phyloP scores from a whole-genome alignment of 2,797 vertebrate species.

The Halcyon leucocephala region DNA sequence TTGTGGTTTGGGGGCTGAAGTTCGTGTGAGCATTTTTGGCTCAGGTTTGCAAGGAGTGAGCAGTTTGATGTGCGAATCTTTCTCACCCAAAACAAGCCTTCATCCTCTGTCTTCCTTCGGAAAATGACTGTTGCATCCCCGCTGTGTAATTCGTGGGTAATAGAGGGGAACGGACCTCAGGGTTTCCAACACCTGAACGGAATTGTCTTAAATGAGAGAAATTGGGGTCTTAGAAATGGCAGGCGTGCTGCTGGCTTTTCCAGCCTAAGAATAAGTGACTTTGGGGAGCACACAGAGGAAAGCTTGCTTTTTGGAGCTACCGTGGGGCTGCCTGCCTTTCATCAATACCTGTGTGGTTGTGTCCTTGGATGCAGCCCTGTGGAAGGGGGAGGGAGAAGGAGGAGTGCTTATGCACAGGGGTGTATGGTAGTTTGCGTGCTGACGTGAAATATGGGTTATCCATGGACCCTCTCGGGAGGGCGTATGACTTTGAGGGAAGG shows the following conservation, averaged over 20 bases:
- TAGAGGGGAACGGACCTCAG: neutral
- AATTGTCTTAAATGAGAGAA: neutral
- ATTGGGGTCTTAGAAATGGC: neutral
- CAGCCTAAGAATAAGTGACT: neutral
- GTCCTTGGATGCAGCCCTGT: neutral
- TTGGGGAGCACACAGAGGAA: neutral
- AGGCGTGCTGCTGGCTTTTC: neutral
- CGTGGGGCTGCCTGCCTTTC: neutral
- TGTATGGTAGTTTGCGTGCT: neutral
- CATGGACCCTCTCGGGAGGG: neutral
- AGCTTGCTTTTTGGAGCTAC: neutral
- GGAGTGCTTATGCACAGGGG: neutral
- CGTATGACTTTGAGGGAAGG: neutral
- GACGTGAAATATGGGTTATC: neutral
- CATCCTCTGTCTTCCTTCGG: neutral
- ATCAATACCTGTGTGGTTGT: accelerated
- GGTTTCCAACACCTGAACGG: neutral
- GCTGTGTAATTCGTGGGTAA: slow-evolving; percentile 3
- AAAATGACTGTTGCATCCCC: neutral
- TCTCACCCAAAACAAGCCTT: neutral
- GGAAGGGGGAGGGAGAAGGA: neutral
- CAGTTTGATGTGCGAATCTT: neutral
- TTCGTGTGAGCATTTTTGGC: neutral
- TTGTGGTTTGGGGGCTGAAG: slow-evolving; percentile 1
- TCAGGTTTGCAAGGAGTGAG: neutral